phyloP scores from a whole-genome alignment of 2,113 vertebrate genomes.

The Chauna torquata region DNA sequence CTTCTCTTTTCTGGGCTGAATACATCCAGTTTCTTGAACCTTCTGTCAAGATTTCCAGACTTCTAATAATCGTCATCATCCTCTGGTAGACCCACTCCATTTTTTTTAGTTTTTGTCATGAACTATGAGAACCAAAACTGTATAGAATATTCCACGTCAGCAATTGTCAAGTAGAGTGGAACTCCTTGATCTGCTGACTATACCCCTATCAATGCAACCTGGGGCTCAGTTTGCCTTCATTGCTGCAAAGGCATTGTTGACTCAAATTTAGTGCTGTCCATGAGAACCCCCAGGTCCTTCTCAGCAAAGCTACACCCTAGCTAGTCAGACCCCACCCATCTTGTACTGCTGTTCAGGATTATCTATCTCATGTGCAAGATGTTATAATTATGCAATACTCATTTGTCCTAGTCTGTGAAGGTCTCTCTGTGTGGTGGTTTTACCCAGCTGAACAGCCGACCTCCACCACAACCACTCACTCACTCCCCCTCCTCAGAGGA shows the following conservation, averaged over 20 bases:
- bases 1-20: background rate
- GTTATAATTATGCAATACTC: background rate
- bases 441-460: no score
- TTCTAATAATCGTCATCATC: background rate
- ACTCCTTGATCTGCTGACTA: background rate
- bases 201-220: background rate
- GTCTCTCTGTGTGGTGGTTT: background rate
- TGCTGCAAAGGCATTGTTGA: background rate
- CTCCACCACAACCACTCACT: no score
- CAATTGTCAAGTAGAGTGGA: background rate
- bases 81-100: background rate
- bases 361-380: background rate
- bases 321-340: background rate
- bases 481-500: no score
- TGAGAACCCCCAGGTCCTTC: background rate
- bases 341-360: background rate
- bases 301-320: background rate
- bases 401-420: background rate
- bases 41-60: background rate
- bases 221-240: background rate
- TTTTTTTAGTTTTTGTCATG: background rate
- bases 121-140: background rate
- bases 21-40: background rate
- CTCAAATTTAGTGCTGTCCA: background rate
- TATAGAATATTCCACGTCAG: background rate